These are phyloP conservation scores for Anolis sagrei DNA, from an alignment of 2,113 vertebrate genomes.

Conservation along the genomic window DNA sequence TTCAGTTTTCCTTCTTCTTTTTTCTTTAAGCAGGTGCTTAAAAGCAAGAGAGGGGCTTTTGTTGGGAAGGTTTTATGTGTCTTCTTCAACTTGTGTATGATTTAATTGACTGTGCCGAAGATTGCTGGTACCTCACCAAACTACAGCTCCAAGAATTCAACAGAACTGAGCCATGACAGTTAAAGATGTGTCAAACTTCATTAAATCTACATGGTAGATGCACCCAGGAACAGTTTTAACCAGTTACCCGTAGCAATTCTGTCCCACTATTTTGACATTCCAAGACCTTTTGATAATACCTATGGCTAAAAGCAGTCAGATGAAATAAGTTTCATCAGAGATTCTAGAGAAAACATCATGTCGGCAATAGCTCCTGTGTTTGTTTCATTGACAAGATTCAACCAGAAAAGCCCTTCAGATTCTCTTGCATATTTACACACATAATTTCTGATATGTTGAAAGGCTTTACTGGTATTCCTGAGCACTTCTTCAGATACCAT, in stretches of 20 bases:
- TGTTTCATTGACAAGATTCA: background rate
- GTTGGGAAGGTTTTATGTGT: no score
- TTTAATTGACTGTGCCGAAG: no score
- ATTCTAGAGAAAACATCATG: background rate
- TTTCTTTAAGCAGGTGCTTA: no score
- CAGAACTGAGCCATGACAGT: no score
- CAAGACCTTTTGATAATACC: background rate
- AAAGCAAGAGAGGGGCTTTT: no score
- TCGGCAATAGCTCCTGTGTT: background rate
- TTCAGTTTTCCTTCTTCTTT: no score
- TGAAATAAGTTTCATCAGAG: background rate
- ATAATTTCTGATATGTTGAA: no score
- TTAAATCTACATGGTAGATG: no score
- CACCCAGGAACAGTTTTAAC: background rate
- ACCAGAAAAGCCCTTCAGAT: background rate
- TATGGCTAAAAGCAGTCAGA: background rate
- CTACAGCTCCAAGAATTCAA: no score
- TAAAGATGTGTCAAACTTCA: no score
- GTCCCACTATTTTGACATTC: background rate
- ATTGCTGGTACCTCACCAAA: no score
- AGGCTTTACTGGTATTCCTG: background rate
- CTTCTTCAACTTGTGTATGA: no score
- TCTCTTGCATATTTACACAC: background rate
- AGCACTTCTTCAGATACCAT: background rate
- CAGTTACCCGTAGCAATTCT: background rate